Percentiles rank a stretch among this genome's conserved stretches.
Conservation (phyloP, 2,797 vertebrate genomes). For the Gymnoscopelus braueri region DNA sequence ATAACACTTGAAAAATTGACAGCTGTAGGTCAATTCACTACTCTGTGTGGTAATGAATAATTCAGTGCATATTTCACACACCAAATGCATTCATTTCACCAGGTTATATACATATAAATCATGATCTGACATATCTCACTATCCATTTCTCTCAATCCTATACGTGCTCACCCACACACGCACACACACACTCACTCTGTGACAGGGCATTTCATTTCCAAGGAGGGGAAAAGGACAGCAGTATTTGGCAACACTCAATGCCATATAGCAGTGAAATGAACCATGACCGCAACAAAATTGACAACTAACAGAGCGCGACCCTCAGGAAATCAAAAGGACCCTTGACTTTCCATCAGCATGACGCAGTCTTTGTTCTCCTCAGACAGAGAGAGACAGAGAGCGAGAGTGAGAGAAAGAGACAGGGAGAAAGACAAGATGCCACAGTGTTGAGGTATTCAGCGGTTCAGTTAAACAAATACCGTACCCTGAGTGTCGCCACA, state of each 20-base stretch:
- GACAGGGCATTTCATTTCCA: conserved; percentile 56
- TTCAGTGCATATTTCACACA: conserved; percentile 31
- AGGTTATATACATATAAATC: conserved; percentile 48
- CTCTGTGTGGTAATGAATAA: conserved; percentile 36
- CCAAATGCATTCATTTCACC: not conserved
- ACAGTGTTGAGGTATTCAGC: conserved; percentile 44
- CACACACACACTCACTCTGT: conserved; percentile 27
- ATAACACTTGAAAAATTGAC: conserved; percentile 1
- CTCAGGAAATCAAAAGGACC: conserved; percentile 59
- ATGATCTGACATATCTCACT: conserved; percentile 42
- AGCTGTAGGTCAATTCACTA: conserved; percentile 9
- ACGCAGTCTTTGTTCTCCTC: conserved; percentile 13
- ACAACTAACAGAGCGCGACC: conserved; percentile 63
- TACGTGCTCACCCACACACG: conserved; percentile 37
- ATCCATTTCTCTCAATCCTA: conserved; percentile 25
- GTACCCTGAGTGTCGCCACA: conserved; percentile 66
- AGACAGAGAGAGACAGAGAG: not conserved
- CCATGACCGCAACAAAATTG: conserved; percentile 58
- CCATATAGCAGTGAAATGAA: conserved; percentile 65
- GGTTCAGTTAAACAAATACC: conserved; percentile 53
- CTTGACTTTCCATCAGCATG: conserved; percentile 45
- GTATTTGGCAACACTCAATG: conserved; percentile 54
- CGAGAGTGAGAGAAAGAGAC: conserved; percentile 16
- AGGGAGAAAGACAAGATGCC: conserved; percentile 17
- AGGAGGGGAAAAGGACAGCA: conserved; percentile 53